Conservation (phyloP, 2,113 vertebrate genomes). For the Neodontobutis hainanensis region DNA sequence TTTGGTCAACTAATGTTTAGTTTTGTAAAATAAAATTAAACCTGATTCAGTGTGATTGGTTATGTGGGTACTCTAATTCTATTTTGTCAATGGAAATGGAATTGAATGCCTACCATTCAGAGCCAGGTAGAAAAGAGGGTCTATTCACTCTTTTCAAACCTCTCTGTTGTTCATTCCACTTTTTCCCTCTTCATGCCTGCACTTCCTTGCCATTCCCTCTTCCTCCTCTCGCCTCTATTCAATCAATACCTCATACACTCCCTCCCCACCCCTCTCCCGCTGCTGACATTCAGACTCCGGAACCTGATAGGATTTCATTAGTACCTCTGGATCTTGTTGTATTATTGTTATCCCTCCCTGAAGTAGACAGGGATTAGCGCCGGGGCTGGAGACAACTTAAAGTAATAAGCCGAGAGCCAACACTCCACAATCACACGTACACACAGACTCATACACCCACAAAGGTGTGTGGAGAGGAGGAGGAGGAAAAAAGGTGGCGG, state of each 20-base stretch:
- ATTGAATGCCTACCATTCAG: too few relatives aligned
- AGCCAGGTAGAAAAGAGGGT: neutral
- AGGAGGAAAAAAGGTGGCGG: constrained; percentile 20
- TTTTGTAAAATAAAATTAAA: too few relatives aligned
- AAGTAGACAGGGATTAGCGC: constrained; percentile 73
- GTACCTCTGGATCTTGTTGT: constrained; percentile 79
- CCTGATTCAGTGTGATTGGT: too few relatives aligned
- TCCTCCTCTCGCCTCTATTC: constrained; percentile 62
- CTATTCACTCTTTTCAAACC: constrained; percentile 23
- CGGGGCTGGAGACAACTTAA: constrained; percentile 71
- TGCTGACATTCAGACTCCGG: constrained; percentile 81
- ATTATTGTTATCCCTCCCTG: constrained; percentile 78
- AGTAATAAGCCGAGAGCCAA: constrained; percentile 69
- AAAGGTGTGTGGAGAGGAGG: constrained; percentile 44
- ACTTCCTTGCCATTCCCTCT: constrained; percentile 53
- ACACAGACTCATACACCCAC: constrained; percentile 29
- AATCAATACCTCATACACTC: constrained; percentile 69
- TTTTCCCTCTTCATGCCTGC: constrained; percentile 25
- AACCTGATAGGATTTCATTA: constrained; percentile 83
- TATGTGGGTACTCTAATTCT: too few relatives aligned
- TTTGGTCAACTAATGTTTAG: too few relatives aligned
- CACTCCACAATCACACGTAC: constrained; percentile 50
- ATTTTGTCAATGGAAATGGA: too few relatives aligned
- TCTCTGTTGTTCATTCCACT: constrained; percentile 45
- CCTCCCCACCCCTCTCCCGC: constrained; percentile 15